Evolutionary conservation across 2,113 vertebrate genomes (phyloP).

Genomic region (Ceratotherium simum): DNA sequence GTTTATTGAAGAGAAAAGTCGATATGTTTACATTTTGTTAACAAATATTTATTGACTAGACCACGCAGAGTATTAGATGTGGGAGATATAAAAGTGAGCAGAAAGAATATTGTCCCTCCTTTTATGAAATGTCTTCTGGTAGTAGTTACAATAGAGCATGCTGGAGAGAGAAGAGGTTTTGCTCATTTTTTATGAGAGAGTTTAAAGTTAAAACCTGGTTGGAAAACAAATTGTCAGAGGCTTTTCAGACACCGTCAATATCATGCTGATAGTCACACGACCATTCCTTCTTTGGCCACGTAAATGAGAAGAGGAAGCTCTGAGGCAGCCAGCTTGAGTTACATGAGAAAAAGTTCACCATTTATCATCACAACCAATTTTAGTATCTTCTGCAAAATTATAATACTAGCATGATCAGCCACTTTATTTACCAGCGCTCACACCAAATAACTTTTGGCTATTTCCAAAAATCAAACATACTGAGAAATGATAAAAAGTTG

Average conservation of each 20-base stretch:
- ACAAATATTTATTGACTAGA: not conserved
- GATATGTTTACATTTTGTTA: not conserved
- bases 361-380: constrained; percentile 5
- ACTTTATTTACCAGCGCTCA: not conserved
- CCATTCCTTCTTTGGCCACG: not conserved
- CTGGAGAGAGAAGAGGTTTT: not conserved
- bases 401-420: not conserved
- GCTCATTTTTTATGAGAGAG: not conserved
- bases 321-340: not conserved
- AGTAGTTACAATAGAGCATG: not conserved
- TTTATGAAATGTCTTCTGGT: not conserved
- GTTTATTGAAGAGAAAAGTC: not conserved
- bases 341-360: not conserved
- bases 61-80: not conserved
- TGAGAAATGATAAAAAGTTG: not conserved
- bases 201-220: not conserved
- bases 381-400: not conserved
- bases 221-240: not conserved
- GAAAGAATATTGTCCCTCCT: not conserved
- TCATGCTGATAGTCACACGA: not conserved
- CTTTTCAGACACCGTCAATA: not conserved
- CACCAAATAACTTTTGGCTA: not conserved
- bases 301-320: not conserved
- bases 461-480: not conserved
- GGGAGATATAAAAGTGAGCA: not conserved